These are phyloP conservation scores for Aptenodytes forsteri DNA, from an alignment of 2,113 vertebrate genomes.

Conservation along the genomic window DNA sequence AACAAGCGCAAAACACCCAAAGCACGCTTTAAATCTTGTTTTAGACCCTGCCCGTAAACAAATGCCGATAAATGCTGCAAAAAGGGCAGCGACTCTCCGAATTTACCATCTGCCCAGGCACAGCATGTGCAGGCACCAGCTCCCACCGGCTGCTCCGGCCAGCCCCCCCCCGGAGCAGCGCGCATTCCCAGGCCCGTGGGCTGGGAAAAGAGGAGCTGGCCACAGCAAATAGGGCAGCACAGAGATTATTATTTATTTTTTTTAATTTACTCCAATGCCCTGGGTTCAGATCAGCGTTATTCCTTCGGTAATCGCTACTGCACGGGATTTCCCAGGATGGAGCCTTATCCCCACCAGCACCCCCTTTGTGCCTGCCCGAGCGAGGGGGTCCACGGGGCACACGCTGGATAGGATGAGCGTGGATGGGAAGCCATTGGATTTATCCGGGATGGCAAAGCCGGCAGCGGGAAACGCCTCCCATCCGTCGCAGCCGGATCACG, in stretches of 20 bases:
- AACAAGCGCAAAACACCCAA: background rate
- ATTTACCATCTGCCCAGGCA: background rate
- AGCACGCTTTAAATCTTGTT: background rate
- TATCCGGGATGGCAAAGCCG: fast-evolving
- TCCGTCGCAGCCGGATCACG: fast-evolving
- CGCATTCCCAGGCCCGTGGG: fast-evolving
- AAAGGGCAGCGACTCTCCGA: fast-evolving
- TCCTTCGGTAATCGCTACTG: background rate
- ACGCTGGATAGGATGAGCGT: fast-evolving
- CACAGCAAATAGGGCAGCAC: background rate
- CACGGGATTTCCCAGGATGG: background rate
- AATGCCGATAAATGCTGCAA: background rate
- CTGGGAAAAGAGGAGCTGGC: background rate
- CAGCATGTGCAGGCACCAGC: background rate
- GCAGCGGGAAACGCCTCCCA: background rate
- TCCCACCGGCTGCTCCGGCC: fast-evolving
- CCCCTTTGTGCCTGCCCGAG: background rate
- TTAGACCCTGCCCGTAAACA: background rate
- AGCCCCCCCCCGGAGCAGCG: fast-evolving
- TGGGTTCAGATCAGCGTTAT: background rate
- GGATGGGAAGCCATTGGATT: background rate
- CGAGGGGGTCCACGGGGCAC: background rate
- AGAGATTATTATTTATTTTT: background rate
- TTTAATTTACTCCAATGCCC: background rate
- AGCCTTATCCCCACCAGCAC: background rate